Conservation (phyloP, 2,113 vertebrate genomes). For the Oryzias javanicus region DNA sequence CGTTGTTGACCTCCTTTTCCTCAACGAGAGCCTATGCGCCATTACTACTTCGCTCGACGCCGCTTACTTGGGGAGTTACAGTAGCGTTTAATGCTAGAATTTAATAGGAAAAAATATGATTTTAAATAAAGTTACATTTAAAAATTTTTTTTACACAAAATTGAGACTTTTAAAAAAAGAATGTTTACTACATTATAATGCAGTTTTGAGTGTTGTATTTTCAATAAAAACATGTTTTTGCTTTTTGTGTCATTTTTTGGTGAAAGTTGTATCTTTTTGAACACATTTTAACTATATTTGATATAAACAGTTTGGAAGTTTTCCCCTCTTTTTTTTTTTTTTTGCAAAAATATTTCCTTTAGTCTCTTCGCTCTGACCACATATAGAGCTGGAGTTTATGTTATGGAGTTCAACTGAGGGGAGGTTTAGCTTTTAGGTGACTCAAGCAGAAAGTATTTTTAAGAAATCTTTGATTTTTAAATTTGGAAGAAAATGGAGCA, state of each 20-base stretch:
- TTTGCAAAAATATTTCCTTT: not conserved
- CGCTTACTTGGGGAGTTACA: conserved; percentile 51
- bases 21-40: conserved; percentile 80
- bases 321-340: conserved; percentile 5
- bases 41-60: conserved; percentile 73
- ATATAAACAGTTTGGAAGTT: not conserved
- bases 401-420: conserved; percentile 17
- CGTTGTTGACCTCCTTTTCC: conserved; percentile 85
- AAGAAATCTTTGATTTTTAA: too few species aligned
- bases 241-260: conserved; percentile 43
- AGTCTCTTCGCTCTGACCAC: not conserved
- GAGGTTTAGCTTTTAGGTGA: conserved; percentile 32
- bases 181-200: conserved; percentile 1
- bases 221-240: conserved; percentile 55
- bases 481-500: not conserved
- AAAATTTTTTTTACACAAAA: conserved; percentile 19
- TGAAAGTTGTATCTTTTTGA: conserved; percentile 32
- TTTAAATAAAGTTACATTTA: conserved; percentile 4
- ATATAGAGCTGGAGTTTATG: not conserved
- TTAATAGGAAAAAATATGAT: conserved; percentile 11
- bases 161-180: rapidly evolving
- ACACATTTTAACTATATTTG: not conserved
- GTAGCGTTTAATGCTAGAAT: conserved; percentile 35
- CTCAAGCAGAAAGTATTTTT: not conserved
- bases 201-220: conserved; percentile 39